A percentile compares a stretch with the other conserved stretches of the same genome.
These are phyloP conservation scores for Hyperoplus immaculatus DNA, from an alignment of 2,797 vertebrate species.

Conservation along the genomic window DNA sequence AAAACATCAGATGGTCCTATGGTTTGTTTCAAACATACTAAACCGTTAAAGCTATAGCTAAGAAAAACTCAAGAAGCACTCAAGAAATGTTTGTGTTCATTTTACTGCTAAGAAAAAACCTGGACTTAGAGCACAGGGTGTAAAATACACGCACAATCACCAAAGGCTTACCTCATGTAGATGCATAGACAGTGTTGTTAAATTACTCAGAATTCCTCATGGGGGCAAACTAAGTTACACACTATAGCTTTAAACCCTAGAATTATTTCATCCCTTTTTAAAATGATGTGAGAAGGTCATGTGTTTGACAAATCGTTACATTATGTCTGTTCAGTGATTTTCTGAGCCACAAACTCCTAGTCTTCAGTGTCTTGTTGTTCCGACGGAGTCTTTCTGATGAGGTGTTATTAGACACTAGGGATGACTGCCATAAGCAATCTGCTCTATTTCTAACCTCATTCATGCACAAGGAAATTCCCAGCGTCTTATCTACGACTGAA, in stretches of 20 bases:
- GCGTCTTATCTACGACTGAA: constrained; percentile 64
- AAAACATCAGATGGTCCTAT: neutral
- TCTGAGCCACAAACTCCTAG: constrained; percentile 11
- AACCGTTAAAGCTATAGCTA: neutral
- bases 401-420: constrained; percentile 33
- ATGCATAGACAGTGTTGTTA: too few species aligned
- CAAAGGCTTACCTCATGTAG: too few species aligned
- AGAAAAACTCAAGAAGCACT: too few species aligned
- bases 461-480: constrained; percentile 60
- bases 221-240: too few species aligned
- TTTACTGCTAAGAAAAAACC: too few species aligned
- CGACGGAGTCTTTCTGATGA: constrained; percentile 27
- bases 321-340: constrained; percentile 11
- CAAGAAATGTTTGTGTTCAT: too few species aligned
- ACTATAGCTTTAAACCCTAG: neutral
- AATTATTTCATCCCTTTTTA: neutral
- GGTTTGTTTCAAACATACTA: neutral
- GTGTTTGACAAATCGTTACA: constrained; percentile 7
- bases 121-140: too few species aligned
- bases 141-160: too few species aligned
- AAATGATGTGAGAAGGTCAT: neutral
- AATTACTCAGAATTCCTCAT: too few species aligned
- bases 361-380: constrained; percentile 12
- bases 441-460: constrained; percentile 49
- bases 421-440: constrained; percentile 42